Percentiles rank a stretch among this genome's conserved stretches.
Evolutionary conservation across 1,140 invertebrate genomes (phyloP).

Genomic region (Megalonaias nervosa): DNA sequence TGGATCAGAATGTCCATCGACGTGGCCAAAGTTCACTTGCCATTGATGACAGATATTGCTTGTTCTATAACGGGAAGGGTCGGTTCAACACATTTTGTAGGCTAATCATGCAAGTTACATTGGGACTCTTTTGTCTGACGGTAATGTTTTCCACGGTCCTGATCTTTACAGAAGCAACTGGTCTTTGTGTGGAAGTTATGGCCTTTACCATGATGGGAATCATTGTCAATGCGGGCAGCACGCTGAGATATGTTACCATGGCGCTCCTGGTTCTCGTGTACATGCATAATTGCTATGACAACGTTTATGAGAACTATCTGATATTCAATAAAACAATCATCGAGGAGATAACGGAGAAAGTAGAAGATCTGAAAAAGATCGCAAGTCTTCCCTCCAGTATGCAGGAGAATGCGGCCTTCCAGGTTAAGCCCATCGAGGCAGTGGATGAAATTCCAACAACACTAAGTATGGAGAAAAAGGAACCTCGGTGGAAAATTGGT

Average conservation of each 20-base stretch:
- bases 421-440: conserved; percentile 58
- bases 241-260: conserved; percentile 67
- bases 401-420: conserved; percentile 66
- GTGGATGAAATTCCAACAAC: conserved; percentile 53
- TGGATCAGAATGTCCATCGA: conserved; percentile 56
- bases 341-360: conserved; percentile 65
- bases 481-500: conserved; percentile 62
- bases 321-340: conserved; percentile 66
- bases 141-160: conserved; percentile 60
- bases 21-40: conserved; percentile 14
- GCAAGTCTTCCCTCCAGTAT: conserved; percentile 64
- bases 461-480: conserved; percentile 56
- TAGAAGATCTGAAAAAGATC: conserved; percentile 65
- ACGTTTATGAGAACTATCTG: conserved; percentile 69
- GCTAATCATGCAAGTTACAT: conserved; percentile 45
- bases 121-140: conserved; percentile 55
- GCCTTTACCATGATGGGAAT: conserved; percentile 70
- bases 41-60: conserved; percentile 33
- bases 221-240: conserved; percentile 68
- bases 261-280: conserved; percentile 66
- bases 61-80: conserved; percentile 43
- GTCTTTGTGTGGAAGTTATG: conserved; percentile 63
- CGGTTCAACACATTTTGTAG: conserved; percentile 41
- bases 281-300: conserved; percentile 69
- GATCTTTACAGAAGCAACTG: conserved; percentile 63